A percentile compares a stretch with the other conserved stretches of the same genome.
Conservation (phyloP, 2,113 vertebrate genomes). For the Axis porcinus region DNA sequence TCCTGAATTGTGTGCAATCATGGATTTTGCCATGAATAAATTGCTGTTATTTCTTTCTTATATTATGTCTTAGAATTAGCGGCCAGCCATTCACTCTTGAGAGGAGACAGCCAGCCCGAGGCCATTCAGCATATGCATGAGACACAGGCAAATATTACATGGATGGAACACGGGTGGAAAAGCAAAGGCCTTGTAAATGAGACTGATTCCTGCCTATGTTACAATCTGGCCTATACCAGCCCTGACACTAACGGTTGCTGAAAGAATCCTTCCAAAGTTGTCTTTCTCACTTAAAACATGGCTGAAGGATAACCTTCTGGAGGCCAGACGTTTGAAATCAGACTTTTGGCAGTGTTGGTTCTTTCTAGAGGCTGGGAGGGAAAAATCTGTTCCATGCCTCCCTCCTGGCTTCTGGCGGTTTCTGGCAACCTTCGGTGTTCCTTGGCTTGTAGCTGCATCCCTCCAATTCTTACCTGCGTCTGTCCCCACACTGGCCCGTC, state of each 20-base stretch:
- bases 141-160: not conserved
- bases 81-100: not conserved
- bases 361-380: not conserved
- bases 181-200: not conserved
- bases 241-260: not conserved
- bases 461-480: not conserved
- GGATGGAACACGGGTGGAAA: not conserved
- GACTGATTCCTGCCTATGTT: not conserved
- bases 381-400: not conserved
- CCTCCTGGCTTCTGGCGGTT: not conserved
- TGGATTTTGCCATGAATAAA: not conserved
- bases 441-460: not conserved
- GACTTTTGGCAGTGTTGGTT: not conserved
- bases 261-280: not conserved
- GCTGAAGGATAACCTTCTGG: not conserved
- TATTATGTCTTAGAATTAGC: not conserved
- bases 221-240: not conserved
- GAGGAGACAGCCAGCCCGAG: not conserved
- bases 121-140: rapidly evolving
- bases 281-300: not conserved
- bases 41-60: not conserved
- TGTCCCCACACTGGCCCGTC: rapidly evolving
- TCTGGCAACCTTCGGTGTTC: not conserved
- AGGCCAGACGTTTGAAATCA: not conserved
- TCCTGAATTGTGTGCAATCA: not conserved